Evolutionary conservation across 2,888 invertebrate species (phyloP).

Genomic region (Strigamia crassipes): DNA sequence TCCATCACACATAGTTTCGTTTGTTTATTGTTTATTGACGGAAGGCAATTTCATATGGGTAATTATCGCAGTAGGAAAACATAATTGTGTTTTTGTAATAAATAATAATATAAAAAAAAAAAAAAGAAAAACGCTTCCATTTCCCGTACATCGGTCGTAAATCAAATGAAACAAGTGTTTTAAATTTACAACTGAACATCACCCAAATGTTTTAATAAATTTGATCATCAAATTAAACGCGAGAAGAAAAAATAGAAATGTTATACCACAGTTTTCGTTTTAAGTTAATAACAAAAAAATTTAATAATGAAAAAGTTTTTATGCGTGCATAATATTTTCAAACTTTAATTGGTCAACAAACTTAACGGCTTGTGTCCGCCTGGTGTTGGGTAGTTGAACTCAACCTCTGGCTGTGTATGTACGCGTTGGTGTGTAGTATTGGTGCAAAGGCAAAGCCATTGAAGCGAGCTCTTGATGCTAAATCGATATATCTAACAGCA

Average conservation of each 20-base stretch:
- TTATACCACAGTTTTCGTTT: neutral
- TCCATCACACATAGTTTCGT: neutral
- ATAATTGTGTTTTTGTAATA: neutral
- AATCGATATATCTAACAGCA: constrained; percentile 40
- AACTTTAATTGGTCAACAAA: constrained; percentile 42
- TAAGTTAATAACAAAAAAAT: neutral
- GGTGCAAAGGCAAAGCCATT: constrained; percentile 41
- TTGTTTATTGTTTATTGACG: neutral
- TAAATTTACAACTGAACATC: neutral
- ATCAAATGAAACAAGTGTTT: neutral
- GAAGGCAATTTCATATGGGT: neutral
- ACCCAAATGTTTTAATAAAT: neutral
- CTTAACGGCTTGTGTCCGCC: constrained; percentile 37
- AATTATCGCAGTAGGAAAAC: constrained; percentile 28
- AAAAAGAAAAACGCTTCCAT: no score
- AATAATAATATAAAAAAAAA: neutral
- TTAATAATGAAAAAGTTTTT: neutral
- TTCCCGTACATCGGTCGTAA: neutral
- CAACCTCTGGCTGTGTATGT: constrained; percentile 37
- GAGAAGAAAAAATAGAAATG: neutral
- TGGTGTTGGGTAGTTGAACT: constrained; percentile 42
- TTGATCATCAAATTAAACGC: neutral
- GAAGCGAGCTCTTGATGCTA: constrained; percentile 37
- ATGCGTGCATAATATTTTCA: constrained; percentile 15
- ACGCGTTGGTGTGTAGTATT: constrained; percentile 23